Base-by-base conservation (phyloP, 2,888 invertebrate genomes). In the Acrobasis consociella region DNA sequence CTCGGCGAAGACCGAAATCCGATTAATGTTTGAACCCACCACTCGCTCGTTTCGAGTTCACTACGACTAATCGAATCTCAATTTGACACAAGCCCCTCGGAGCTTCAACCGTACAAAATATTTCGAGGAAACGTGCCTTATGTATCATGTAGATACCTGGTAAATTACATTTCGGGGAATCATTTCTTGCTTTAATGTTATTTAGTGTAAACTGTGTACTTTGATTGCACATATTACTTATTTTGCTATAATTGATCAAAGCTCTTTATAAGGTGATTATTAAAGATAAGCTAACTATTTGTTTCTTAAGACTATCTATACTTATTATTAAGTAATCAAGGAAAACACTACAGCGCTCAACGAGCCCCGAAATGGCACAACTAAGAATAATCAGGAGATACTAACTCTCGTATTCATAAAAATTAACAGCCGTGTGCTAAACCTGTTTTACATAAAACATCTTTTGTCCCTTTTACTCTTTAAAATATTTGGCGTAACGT, bases 11-110 rank as follows among this genome's bases (percentile, higher is more conserved):
- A 83, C 83, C 84, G 83, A 88, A 85, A 91, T 89, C 86, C 89
- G 88, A 91, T 91, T 89, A 89, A 87, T 83, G 86, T 83, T 87
- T 78, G 82, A 85, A 76, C 78, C 78, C 77, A 75, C 82, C 78
- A 81, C 80, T 81, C 81, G 78, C 80, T 75, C 72, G 76, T 75
- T 82, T 82, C 81, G 75, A 85, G 81, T 82, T 81, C 78, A 79
- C 77, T 80, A 75, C 77, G 74, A 81, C 77, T 86, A 85, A 85
- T 85, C 80, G 82, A 83, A 86, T 83, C 77, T 77, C 77, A 73
- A 81, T 81, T 80, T 71, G 72, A 75, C 70, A 72, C 73, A 70
- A 69, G 72, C 38, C 16, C 31, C n/a, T 58, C 31, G 49, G 15
- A 38, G n/a, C 15, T 59, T 9, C 15, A 49, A 10, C 31, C 49